Evolutionary conservation across 2,113 vertebrate genomes (phyloP), one percentile per base, ranked within the genome.

Genomic region (Poeciliopsis retropinna): DNA sequence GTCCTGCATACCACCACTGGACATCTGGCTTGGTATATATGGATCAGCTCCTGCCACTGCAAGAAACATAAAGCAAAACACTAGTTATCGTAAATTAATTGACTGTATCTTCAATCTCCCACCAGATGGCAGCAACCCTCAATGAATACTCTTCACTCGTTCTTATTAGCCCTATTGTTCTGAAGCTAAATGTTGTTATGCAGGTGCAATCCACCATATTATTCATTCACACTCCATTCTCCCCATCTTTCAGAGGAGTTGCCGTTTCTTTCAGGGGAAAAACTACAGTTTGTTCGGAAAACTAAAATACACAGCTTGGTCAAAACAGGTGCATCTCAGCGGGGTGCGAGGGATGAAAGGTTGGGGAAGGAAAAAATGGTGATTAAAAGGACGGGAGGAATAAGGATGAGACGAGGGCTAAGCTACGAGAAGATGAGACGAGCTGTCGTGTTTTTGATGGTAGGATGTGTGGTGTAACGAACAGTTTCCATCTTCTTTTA

Each of bases 1-100:
- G 34, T 99, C 98, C 88, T 97, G 97, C 93, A 97, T 95, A 57
- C 95, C 94, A 83, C 97, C 95, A 71, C 95, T 92, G 72, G 97
- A 93, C 94, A 98, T 95, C 90, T 97, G 97, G 88, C 95, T 94
- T 78, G 97, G 95, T 89, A 99, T 96, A 86, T 97, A 98, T 82
- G 97, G 93, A 84, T 99, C 98, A 14, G 94, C 95, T 91, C 96
- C 97, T 94, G 96, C 95, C 95, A 96, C 96, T 97, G 93, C 44
- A 39, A 75, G 87, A 37, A 69, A 79, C n/a, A 51, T 67, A 77
- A 60, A 67, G 17, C 25, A 1, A 9, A 14, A 29, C 25, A 3
- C 1, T 2, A 32, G n/a, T 27, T 34, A 28, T 37, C 0, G n/a
- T 11, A 27, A 13, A 22, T 9, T n/a, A 41, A 10, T 63, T 4